These are phyloP conservation scores for Luehdorfia chinensis DNA, from an alignment of 1,140 invertebrate species.

Conservation along the genomic window DNA sequence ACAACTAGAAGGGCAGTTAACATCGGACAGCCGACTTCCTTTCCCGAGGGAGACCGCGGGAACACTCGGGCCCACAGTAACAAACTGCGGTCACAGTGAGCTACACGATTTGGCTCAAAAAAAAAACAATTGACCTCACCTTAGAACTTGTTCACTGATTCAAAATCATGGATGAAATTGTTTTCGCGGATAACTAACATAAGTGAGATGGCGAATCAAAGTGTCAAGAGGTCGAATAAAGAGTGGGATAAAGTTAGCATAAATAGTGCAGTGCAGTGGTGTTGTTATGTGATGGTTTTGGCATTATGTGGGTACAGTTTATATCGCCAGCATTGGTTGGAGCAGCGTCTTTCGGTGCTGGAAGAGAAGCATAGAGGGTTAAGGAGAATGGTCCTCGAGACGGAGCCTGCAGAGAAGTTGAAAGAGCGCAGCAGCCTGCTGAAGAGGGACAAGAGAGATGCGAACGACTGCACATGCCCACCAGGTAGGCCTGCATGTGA, in stretches of 20 bases:
- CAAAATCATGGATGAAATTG: slow-evolving; percentile 3
- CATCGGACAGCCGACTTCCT: slow-evolving; percentile 60
- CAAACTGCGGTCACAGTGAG: slow-evolving; percentile 18
- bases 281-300: slow-evolving; percentile 53
- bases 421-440: slow-evolving; percentile 27
- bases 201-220: slow-evolving; percentile 30
- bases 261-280: slow-evolving; percentile 58
- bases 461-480: slow-evolving; percentile 58
- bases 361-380: slow-evolving; percentile 42
- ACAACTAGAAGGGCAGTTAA: slow-evolving; percentile 70
- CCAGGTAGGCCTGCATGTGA: slow-evolving; percentile 61
- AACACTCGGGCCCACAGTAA: slow-evolving; percentile 27
- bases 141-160: not conserved
- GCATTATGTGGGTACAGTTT: slow-evolving; percentile 48
- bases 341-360: slow-evolving; percentile 47
- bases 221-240: slow-evolving; percentile 28
- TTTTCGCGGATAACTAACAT: not conserved
- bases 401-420: slow-evolving; percentile 14
- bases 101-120: slow-evolving; percentile 20
- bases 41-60: slow-evolving; percentile 59
- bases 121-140: slow-evolving; percentile 7
- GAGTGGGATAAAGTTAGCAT: slow-evolving; percentile 33
- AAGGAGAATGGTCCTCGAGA: slow-evolving; percentile 27
- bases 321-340: slow-evolving; percentile 50
- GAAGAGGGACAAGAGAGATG: slow-evolving; percentile 46